Evolutionary conservation across 2,113 vertebrate genomes (phyloP), one percentile per base, ranked within the genome.

Genomic region (Sebastes fasciatus): DNA sequence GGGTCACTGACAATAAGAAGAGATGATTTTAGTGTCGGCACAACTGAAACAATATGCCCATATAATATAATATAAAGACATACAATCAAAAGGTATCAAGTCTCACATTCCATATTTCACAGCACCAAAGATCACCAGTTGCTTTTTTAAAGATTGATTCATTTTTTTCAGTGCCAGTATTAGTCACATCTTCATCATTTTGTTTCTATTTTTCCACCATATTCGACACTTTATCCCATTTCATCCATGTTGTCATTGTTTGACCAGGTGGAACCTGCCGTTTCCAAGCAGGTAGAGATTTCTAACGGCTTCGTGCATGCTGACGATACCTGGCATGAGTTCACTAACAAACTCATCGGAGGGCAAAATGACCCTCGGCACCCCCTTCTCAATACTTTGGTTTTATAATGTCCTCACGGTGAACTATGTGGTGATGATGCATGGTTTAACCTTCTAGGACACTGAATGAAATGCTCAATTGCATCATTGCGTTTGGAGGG

Each of bases 211-310:
- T 77, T 66, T 69, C 40, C 19, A 73, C 73, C 49, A 13, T 77
- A 2, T 65, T 54, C 1, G 9, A 51, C n/a, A 5, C 63, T 60
- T 52, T 88, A 43, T 76, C 46, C 26, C 61, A 86, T 88, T 77
- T 83, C 62, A 89, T 87, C 78, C 77, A 1, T 86, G 74, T 86
- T 77, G n/a, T 78, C 61, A 69, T 45, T 88, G 66, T 85, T 64
- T 79, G 65, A 86, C 80, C 87, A 92, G 94, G 89, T 79, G 87
- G 91, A 92, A 82, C 79, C 89, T 88, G 60, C 58, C 72, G 46
- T 91, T 67, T 88, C 90, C 69, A 93, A 91, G 77, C 94, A 94
- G 94, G 94, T 94, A 94, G 89, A 86, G 86, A 82, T 86, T 77
- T 74, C 46, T 78, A 45, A 70, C 61, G 58, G 74, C 62, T 74